These are phyloP conservation scores for Empis stercorea DNA, from an alignment of 2,888 invertebrate species.

Conservation along the genomic window DNA sequence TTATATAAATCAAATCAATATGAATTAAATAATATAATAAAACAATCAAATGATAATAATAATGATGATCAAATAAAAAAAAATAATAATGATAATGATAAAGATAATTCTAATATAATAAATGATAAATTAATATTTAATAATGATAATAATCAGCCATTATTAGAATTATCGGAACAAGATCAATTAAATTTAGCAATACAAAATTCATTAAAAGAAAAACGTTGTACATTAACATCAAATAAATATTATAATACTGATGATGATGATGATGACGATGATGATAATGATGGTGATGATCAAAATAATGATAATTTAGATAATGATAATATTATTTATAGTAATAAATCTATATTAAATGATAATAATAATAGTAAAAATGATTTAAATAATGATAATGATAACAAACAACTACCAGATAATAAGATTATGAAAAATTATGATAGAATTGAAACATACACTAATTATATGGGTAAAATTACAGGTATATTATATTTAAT, in stretches of 20 bases:
- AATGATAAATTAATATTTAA: conserved; percentile 7
- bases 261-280: conserved; percentile 5
- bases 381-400: not conserved
- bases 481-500: not conserved
- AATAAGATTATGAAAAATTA: no score
- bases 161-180: conserved; percentile 30
- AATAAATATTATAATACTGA: conserved; percentile 1
- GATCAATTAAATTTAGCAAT: conserved; percentile 33
- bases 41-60: not conserved
- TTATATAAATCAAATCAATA: no score
- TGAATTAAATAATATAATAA: no score
- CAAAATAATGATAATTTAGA: not conserved
- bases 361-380: no score
- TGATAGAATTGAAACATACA: not conserved
- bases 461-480: not conserved
- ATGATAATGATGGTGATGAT: conserved; percentile 14
- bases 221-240: conserved; percentile 12
- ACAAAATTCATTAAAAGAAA: conserved; percentile 34
- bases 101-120: no score
- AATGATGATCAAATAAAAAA: not conserved
- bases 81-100: conserved; percentile 1
- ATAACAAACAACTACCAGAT: not conserved
- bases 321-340: no score
- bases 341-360: no score
- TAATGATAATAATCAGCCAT: conserved; percentile 1